Evolutionary conservation across 2,797 vertebrate species (phyloP), one percentile per base, ranked within the genome.

Genomic region (Ctenopoma kingsleyae): DNA sequence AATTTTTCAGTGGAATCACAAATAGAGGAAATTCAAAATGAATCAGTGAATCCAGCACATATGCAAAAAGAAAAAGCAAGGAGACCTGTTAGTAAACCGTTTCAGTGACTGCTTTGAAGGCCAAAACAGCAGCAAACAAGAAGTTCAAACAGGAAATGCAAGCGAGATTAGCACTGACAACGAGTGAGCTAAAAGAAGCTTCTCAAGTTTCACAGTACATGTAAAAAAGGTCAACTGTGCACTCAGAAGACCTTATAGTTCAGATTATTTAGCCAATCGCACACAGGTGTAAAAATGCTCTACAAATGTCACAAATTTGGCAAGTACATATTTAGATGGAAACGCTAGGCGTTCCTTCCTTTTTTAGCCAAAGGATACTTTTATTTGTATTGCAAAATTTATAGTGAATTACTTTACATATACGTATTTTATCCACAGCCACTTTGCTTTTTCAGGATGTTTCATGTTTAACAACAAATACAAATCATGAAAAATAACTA

Each of bases 61-160:
- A 8, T n/a, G 16, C 11, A 15, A 44, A 22, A 43, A 20, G 20
- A 2, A 1, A 0, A 67, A 1, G 20, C 3, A 46, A 10, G 0
- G 10, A 16, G 17, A 25, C 5, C 3, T 27, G 27, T 8, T 1
- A 11, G 8, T 9, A 15, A 1, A 11, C 3, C 20, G 2, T 59
- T 47, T 30, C 0, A 1, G 8, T 5, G 4, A 1, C 0, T 2
- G 5, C 8, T 13, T 0, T 15, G 8, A 59, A 61, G 16, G 22
- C 16, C 10, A 27, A 23, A 30, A 6, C 2, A 1, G 32, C 22
- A 50, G 17, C 1, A 22, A 53, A 43, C 9, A 35, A 38, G n/a
- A 58, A 50, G 23, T 58, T 48, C 22, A 49, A 58, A 55, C 38
- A 53, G 1, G 2, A 22, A 67, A 30, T 9, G n/a, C 16, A 70